Evolutionary conservation across 2,113 vertebrate genomes (phyloP), one percentile per base, ranked within the genome.

Genomic region (Hippocampus comes): DNA sequence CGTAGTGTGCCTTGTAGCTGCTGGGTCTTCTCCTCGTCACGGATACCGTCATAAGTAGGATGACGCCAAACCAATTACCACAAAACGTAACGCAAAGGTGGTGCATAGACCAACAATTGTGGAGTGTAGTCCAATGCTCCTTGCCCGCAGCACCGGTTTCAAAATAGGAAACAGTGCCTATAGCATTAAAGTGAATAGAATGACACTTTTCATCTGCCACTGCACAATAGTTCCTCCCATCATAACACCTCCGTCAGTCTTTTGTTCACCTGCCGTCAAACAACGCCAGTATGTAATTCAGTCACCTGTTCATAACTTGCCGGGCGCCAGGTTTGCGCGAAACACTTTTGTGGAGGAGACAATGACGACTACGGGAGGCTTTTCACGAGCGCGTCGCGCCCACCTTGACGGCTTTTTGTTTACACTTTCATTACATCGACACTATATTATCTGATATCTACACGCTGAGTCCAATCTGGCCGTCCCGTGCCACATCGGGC

Each of bases 341-440:
- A 90, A 93, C 82, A 92, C 88, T 77, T 83, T 90, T 79, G 81
- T 93, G 79, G 90, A 87, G 89, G 92, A 91, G 89, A 89, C 81
- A 90, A 87, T 87, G 59, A 81, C 71, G 83, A 76, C 71, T 77
- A 87, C 12, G 75, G 73, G 53, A 57, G 73, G 51, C 23, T 68
- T 90, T 94, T 90, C 89, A 88, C 83, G 82, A 92, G 92, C 88
- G 87, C 89, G 86, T 90, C 79, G 93, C 93, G 92, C 82, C 91
- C 86, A 92, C 88, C 84, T 88, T 86, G 86, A 91, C 86, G 83
- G 73, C 91, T 88, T 90, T 95, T 95, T 95, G 92, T 96, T 97
- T 95, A 95, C 89, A 84, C 91, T 94, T 95, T 92, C 92, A 93
- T 95, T 94, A 92, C 91, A 93, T 84, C 84, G 93, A 90, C 87